A percentile compares a stretch with the other conserved stretches of the same genome.
Conservation (phyloP, 2,113 vertebrate genomes). For the Puma concolor region DNA sequence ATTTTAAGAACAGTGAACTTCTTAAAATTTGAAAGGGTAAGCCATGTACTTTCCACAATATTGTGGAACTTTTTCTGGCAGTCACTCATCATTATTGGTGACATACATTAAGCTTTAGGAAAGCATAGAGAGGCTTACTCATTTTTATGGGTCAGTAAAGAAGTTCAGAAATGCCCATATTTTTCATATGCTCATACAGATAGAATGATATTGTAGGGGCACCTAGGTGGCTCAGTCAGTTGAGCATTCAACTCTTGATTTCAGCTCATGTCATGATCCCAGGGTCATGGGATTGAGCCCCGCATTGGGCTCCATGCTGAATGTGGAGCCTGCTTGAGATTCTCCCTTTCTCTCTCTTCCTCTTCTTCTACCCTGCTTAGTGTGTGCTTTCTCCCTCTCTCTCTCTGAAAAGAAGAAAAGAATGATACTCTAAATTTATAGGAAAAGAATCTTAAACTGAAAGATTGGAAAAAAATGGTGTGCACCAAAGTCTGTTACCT, state of each 20-base stretch:
- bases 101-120: background rate
- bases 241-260: too few relatives aligned
- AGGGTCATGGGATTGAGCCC: too few relatives aligned
- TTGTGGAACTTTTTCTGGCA: background rate
- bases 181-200: background rate
- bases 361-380: too few relatives aligned
- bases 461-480: background rate
- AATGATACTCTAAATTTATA: slow-evolving; percentile 28
- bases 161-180: slow-evolving; percentile 33
- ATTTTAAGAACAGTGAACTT: background rate
- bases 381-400: too few relatives aligned
- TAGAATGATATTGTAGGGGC: background rate
- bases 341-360: too few relatives aligned
- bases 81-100: background rate
- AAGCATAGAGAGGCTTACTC: background rate
- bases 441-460: slow-evolving; percentile 54
- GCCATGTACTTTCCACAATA: background rate
- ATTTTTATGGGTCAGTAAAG: slow-evolving; percentile 24
- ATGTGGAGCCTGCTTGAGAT: too few relatives aligned
- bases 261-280: too few relatives aligned
- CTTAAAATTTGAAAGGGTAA: background rate
- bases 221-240: too few relatives aligned
- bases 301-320: too few relatives aligned
- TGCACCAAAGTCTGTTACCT: background rate
- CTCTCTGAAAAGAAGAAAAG: background rate